These are phyloP conservation scores for Drosophila subsilvestris DNA, from an alignment of 2,888 invertebrate genomes.

Conservation along the genomic window DNA sequence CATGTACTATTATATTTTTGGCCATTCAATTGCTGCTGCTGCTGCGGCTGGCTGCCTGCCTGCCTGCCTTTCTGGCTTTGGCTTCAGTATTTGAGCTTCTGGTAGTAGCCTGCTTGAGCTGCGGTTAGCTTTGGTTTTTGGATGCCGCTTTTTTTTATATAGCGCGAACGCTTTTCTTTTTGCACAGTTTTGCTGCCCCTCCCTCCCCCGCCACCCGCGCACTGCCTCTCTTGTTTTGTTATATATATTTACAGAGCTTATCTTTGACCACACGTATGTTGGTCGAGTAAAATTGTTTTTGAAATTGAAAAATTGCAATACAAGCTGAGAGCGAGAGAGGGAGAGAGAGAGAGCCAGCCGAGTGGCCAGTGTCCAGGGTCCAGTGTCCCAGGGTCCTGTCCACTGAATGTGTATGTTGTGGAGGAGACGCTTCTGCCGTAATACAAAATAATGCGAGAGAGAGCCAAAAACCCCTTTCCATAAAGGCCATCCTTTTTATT, in stretches of 20 bases:
- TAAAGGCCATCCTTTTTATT: constrained; percentile 2
- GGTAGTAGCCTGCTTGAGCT: constrained; percentile 76
- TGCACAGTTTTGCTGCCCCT: constrained; percentile 29
- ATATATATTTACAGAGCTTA: constrained; percentile 76
- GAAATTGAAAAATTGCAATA: constrained; percentile 81
- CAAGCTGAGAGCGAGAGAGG: constrained; percentile 69
- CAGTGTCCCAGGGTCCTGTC: background rate
- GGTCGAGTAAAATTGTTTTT: constrained; percentile 81
- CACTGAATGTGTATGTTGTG: constrained; percentile 21
- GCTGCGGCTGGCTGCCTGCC: constrained; percentile 16
- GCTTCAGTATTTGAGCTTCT: constrained; percentile 65
- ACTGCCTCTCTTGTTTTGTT: constrained; percentile 36
- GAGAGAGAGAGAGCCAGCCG: constrained; percentile 58
- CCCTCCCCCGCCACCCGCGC: constrained; percentile 12
- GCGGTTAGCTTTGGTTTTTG: constrained; percentile 74
- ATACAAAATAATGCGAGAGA: constrained; percentile 72
- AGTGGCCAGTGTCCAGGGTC: too few relatives aligned
- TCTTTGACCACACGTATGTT: constrained; percentile 82
- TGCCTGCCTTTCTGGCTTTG: constrained; percentile 75
- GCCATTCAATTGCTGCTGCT: constrained; percentile 26
- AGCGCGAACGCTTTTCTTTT: constrained; percentile 32
- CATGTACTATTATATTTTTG: constrained; percentile 54
- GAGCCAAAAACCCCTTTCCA: constrained; percentile 6
- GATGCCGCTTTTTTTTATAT: constrained; percentile 65
- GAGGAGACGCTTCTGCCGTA: constrained; percentile 58